Conservation (phyloP, 1,140 invertebrate species). For the Camponotus floridanus region DNA sequence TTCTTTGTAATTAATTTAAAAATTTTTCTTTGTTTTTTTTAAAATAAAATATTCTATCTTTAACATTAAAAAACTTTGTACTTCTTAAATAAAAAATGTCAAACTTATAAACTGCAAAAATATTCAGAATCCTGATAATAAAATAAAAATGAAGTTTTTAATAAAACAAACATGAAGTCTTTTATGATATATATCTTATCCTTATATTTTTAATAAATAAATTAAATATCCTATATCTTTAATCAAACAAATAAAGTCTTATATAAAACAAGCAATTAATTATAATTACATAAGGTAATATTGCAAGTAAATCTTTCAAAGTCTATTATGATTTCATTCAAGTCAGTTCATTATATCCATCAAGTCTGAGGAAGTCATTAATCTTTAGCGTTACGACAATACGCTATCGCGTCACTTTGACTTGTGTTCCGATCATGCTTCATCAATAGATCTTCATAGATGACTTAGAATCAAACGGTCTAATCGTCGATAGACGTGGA, state of each 20-base stretch:
- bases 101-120: too few relatives aligned
- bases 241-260: too few relatives aligned
- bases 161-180: not conserved
- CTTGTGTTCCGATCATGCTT: not conserved
- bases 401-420: not conserved
- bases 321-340: not conserved
- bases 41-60: too few relatives aligned
- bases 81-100: too few relatives aligned
- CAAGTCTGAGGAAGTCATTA: constrained; percentile 6
- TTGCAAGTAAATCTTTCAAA: not conserved
- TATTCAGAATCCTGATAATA: too few relatives aligned
- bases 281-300: not conserved
- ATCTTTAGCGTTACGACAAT: not conserved
- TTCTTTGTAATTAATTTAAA: too few relatives aligned
- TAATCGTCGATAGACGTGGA: not conserved
- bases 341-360: not conserved
- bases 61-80: too few relatives aligned
- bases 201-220: too few relatives aligned
- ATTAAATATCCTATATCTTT: too few relatives aligned
- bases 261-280: not conserved
- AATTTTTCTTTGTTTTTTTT: too few relatives aligned
- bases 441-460: not conserved
- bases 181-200: too few relatives aligned
- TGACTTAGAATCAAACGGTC: not conserved
- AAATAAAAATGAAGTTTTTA: too few relatives aligned